These are phyloP conservation scores for Ficedula albicollis DNA, from an alignment of 2,797 vertebrate genomes.

Conservation along the genomic window DNA sequence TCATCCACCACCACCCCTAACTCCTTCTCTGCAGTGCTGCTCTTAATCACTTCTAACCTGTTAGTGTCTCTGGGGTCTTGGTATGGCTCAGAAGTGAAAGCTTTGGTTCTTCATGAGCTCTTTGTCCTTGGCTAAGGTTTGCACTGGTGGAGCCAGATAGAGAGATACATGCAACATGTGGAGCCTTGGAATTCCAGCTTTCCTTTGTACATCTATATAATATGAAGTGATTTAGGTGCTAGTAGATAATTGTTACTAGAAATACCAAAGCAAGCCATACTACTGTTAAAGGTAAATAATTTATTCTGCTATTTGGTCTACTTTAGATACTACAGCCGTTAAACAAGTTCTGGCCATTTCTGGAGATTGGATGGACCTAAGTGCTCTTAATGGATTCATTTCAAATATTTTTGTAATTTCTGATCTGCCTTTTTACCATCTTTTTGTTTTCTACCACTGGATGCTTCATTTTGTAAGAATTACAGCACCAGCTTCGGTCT, in stretches of 20 bases:
- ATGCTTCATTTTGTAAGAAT: background rate
- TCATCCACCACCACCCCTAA: background rate
- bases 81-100: background rate
- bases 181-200: background rate
- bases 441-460: background rate
- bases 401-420: background rate
- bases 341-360: background rate
- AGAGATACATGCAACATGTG: background rate
- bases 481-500: background rate
- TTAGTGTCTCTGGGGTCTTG: background rate
- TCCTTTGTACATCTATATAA: background rate
- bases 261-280: background rate
- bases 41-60: background rate
- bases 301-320: background rate
- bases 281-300: background rate
- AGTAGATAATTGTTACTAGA: background rate
- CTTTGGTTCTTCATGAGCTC: background rate
- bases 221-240: background rate
- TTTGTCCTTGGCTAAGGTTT: background rate
- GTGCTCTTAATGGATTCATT: background rate
- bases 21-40: background rate
- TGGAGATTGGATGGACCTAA: background rate
- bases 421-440: background rate
- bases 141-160: background rate
- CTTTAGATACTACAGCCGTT: background rate